These are phyloP conservation scores for Bergia puertoricense DNA, from an alignment of 92 coral and sea anemone species.

Conservation along the genomic window DNA sequence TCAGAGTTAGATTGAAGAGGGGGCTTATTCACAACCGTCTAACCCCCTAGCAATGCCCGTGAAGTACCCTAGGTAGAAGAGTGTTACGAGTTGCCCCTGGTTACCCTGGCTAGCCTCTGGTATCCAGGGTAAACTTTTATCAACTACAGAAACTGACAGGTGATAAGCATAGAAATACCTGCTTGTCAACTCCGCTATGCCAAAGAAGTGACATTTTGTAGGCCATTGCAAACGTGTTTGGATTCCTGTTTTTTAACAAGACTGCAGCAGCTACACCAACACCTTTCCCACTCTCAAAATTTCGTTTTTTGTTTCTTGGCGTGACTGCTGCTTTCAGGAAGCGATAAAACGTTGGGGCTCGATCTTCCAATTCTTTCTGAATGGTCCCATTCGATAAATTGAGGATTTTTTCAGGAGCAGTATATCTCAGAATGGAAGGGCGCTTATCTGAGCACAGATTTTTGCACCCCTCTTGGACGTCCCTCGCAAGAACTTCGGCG, in stretches of 20 bases:
- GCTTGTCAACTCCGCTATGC: not conserved
- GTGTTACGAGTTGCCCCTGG: too few relatives aligned
- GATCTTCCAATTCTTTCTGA: conserved; percentile 26
- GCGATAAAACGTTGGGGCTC: conserved; percentile 44
- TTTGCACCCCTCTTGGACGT: conserved; percentile 24
- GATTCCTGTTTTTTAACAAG: not conserved
- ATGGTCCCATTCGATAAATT: conserved; percentile 11
- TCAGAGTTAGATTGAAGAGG: not conserved
- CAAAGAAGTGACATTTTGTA: conserved; percentile 1
- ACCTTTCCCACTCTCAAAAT: not conserved
- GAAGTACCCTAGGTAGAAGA: too few relatives aligned
- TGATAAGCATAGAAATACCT: not conserved
- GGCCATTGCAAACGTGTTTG: not conserved
- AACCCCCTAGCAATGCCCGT: too few relatives aligned
- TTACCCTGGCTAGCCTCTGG: too few relatives aligned
- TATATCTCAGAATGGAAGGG: conserved; percentile 34
- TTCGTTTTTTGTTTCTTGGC: not conserved
- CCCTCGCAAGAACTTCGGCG: not conserved
- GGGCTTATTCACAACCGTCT: too few relatives aligned
- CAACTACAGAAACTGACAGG: too few relatives aligned
- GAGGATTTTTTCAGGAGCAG: conserved; percentile 19
- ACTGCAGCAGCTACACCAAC: not conserved
- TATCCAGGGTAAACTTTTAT: too few relatives aligned
- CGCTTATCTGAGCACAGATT: conserved; percentile 29
- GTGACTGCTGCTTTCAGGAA: conserved; percentile 33